A percentile compares a stretch with the other conserved stretches of the same genome.
phyloP scores from a whole-genome alignment of 2,797 vertebrate species.

The Microchirus variegatus region DNA sequence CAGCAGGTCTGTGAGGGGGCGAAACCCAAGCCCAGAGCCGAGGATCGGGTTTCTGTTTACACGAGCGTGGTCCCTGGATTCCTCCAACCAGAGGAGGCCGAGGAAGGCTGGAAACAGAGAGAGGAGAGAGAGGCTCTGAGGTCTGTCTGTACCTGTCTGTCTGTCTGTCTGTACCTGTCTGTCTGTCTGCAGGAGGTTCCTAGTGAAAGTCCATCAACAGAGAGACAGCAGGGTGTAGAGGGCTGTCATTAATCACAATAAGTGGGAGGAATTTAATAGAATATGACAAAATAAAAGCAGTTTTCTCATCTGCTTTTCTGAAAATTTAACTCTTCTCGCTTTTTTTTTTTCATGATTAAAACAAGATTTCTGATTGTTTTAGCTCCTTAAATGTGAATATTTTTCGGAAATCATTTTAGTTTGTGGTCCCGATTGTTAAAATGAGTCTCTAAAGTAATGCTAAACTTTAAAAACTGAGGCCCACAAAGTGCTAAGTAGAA shows the following conservation, averaged over 20 bases:
- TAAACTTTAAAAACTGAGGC: too few species aligned
- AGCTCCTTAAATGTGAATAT: too few species aligned
- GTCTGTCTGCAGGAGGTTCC: slow-evolving; percentile 41
- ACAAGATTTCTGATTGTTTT: too few species aligned
- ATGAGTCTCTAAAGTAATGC: too few species aligned
- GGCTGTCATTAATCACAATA: not conserved
- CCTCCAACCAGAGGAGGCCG: slow-evolving; percentile 76
- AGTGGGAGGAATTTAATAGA: not conserved
- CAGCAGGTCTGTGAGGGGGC: slow-evolving; percentile 87
- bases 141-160: slow-evolving; percentile 22
- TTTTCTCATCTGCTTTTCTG: slow-evolving; percentile 18
- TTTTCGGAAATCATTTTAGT: too few species aligned
- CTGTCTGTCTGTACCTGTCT: slow-evolving; percentile 29
- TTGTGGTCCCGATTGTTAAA: too few species aligned
- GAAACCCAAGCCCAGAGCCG: slow-evolving; percentile 85
- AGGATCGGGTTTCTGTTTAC: slow-evolving; percentile 92
- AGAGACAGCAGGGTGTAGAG: not conserved
- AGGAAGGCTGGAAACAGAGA: slow-evolving; percentile 36
- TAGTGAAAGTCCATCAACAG: slow-evolving; percentile 20
- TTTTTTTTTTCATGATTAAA: too few species aligned
- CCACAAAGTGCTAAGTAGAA: too few species aligned
- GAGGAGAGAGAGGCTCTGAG: slow-evolving; percentile 32
- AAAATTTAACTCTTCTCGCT: slow-evolving; percentile 19
- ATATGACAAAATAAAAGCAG: slow-evolving; percentile 1
- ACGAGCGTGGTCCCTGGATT: slow-evolving; percentile 90